Evolutionary conservation across 1,140 invertebrate species (phyloP).

Genomic region (Achatina immaculata): DNA sequence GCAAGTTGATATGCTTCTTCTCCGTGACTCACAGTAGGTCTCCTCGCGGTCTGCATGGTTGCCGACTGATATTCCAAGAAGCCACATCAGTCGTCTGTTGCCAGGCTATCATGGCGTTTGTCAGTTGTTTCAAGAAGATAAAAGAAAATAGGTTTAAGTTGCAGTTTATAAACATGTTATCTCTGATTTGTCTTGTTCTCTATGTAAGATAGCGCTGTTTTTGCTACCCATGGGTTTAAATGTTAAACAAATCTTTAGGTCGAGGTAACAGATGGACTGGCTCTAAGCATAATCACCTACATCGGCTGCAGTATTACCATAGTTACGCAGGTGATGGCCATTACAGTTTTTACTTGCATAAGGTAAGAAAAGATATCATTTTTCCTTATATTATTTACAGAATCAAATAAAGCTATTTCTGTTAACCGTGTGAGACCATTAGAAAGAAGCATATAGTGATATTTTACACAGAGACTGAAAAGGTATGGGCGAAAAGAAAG

Average conservation of each 20-base stretch:
- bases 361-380: slow-evolving; percentile 44
- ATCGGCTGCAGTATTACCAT: slow-evolving; percentile 60
- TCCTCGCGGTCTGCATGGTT: no score
- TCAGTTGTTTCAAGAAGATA: no score
- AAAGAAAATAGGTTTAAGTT: no score
- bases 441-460: background rate
- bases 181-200: background rate
- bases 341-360: slow-evolving; percentile 60
- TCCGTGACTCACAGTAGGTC: no score
- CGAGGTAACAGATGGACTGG: slow-evolving; percentile 37
- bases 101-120: no score
- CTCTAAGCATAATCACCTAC: slow-evolving; percentile 60
- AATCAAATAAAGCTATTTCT: no score
- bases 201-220: background rate
- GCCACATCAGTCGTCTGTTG: no score
- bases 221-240: background rate
- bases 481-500: background rate
- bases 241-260: slow-evolving; percentile 39
- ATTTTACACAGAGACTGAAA: background rate
- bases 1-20: no score
- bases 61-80: no score
- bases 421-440: background rate
- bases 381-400: no score
- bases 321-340: slow-evolving; percentile 53
- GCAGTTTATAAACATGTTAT: background rate